Evolutionary conservation across 2,888 invertebrate genomes (phyloP), one percentile per base, ranked within the genome.

Genomic region (Pheosia gnoma): DNA sequence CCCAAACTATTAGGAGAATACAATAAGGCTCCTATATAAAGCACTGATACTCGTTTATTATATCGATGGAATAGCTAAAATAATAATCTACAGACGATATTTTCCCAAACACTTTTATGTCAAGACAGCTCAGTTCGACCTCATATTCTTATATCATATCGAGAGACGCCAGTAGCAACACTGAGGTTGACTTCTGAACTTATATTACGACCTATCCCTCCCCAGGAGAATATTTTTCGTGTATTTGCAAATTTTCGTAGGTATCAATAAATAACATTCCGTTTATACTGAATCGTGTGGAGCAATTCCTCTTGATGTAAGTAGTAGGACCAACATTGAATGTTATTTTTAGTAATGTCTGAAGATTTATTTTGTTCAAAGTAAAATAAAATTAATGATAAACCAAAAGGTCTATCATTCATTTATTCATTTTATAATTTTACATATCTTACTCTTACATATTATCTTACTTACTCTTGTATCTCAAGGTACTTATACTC

Each of bases 241-340:
- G 71, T 78, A 79, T 78, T 79, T 77, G 71, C 67, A 71, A 77
- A 77, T 74, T 71, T 74, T 68, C 69, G 25, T 2, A 25, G 9
- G 65, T 74, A 72, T 72, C 77, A 74, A 76, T 79, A 75, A 74
- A 76, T 79, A 75, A 71, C 66, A 68, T 77, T 69, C 63, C 66
- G 66, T 66, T 62, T 60, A 65, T 60, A 65, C 56, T 39, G 68
- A 70, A 65, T 73, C 71, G 70, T 70, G 62, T 66, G 51, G 62
- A 68, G 56, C 58, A 61, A 68, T 67, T 70, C 67, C 70, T 66
- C 66, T 71, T 63, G 65, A 70, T 62, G 57, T 70, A 63, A 47
- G 61, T 61, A 65, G 61, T 73, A 65, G 69, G 62, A 53, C 63
- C 61, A 67, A 60, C 58, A 25, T 25, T 25, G 8, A 51, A 6